These are phyloP conservation scores for Grantiella picta DNA, from an alignment of 2,113 vertebrate genomes.

Conservation along the genomic window DNA sequence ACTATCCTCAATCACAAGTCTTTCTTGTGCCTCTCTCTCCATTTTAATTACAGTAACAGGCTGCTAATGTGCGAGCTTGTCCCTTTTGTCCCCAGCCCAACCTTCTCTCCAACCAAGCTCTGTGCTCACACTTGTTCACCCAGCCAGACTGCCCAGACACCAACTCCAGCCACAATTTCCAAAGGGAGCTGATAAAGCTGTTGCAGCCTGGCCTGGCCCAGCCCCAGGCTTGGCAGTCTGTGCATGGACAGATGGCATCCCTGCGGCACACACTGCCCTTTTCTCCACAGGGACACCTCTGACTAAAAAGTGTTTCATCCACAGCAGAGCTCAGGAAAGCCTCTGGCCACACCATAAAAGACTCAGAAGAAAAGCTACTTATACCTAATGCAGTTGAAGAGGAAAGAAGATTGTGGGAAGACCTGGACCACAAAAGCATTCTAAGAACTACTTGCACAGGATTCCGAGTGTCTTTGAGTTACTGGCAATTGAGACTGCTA, in stretches of 20 bases:
- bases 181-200: not conserved
- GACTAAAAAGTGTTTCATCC: not conserved
- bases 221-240: not conserved
- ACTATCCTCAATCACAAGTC: not conserved
- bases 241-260: not conserved
- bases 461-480: not conserved
- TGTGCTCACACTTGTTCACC: not conserved
- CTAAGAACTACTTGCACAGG: not conserved
- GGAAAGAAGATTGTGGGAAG: not conserved
- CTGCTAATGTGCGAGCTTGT: not conserved
- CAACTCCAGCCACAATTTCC: not conserved
- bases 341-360: not conserved
- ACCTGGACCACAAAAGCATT: not conserved
- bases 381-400: not conserved
- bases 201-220: not conserved
- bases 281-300: not conserved
- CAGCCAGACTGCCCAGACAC: not conserved
- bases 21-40: not conserved
- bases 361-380: not conserved
- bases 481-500: not conserved
- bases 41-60: not conserved
- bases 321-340: not conserved
- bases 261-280: not conserved
- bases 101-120: not conserved
- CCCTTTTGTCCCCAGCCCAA: not conserved